Base-by-base conservation (phyloP, 2,888 invertebrate species). In the Zhengitettix transpicula region DNA sequence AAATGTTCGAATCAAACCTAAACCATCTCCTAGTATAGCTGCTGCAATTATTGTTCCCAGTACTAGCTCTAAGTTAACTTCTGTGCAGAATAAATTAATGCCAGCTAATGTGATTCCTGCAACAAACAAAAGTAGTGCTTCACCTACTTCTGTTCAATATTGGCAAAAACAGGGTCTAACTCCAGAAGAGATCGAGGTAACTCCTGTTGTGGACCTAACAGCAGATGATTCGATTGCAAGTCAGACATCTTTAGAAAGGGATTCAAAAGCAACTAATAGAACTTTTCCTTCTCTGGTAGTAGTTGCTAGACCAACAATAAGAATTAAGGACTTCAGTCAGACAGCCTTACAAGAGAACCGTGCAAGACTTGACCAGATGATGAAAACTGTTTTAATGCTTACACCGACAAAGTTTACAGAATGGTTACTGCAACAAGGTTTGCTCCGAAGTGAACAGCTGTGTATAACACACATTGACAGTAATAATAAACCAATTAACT, bases 211-310 rank as follows among this genome's bases (percentile, higher is more conserved):
- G 12, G 47, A 47, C 47, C 47, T 28, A 17, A 54, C 15, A 57
- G 10, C 44, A 5, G 41, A 51, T 52, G 61, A 42, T 15, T 12
- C 40, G 9, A 10, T 17, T n/a, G 64, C 79, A 80, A 64, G 81
- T 83, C 66, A 75, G n/a, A n/a, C 80, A 1, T 82, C 85, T 0
- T 84, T 85, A 67, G 82, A 84, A 0, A 75, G 81, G 54, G 89
- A 89, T 71, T 86, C 85, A 69, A 89, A 88, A 71, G 71, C 87
- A 59, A 40, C 41, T 11, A 85, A 89, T 51, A 87, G 89, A 71
- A 91, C 90, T 0, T 91, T 85, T 73, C 91, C 91, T 0, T 91
- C 91, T 0, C 74, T 92, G 57, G 89, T 91, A 42, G 90, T 92
- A 0, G 81, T 87, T 17, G 90, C 90, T 0, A 81, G 89, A 42